Evolutionary conservation across 1,140 invertebrate species (phyloP).

Genomic region (Aphelenchoides fujianensis): DNA sequence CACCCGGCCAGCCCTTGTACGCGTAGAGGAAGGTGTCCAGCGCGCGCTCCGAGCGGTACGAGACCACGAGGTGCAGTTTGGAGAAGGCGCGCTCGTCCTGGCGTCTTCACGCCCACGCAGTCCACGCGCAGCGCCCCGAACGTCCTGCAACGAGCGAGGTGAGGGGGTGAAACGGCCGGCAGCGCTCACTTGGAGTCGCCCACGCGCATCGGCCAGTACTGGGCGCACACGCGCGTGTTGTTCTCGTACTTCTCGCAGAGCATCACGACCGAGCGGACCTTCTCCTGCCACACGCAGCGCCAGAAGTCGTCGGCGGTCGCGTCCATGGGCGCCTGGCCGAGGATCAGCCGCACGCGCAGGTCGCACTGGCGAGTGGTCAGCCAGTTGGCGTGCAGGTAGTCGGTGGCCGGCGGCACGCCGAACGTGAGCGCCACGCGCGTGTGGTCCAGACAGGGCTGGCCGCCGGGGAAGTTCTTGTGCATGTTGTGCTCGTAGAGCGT

Average conservation of each 20-base stretch:
- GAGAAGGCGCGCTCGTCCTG: not conserved
- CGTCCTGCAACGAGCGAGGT: not conserved
- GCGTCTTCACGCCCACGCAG: not conserved
- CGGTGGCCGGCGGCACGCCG: not conserved
- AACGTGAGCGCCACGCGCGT: not conserved
- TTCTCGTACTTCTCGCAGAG: conserved; percentile 34
- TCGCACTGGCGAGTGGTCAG: not conserved
- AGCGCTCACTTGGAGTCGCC: not conserved
- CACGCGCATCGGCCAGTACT: not conserved
- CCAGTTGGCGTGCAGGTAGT: not conserved
- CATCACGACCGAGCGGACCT: conserved; percentile 47
- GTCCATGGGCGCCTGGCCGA: conserved; percentile 63
- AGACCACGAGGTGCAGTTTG: not conserved
- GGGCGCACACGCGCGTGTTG: not conserved
- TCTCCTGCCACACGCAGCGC: conserved; percentile 61
- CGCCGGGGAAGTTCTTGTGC: not conserved
- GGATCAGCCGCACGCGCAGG: conserved; percentile 58
- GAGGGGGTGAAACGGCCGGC: not conserved
- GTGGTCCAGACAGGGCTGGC: not conserved
- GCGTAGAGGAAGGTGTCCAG: not conserved
- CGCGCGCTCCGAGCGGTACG: not conserved
- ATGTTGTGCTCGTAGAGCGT: not conserved
- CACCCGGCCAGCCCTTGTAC: not conserved
- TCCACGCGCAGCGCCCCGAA: not conserved
- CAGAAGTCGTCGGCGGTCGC: conserved; percentile 63